Evolutionary conservation across 2,113 vertebrate genomes (phyloP).

Genomic region (Oenanthe oenanthe): DNA sequence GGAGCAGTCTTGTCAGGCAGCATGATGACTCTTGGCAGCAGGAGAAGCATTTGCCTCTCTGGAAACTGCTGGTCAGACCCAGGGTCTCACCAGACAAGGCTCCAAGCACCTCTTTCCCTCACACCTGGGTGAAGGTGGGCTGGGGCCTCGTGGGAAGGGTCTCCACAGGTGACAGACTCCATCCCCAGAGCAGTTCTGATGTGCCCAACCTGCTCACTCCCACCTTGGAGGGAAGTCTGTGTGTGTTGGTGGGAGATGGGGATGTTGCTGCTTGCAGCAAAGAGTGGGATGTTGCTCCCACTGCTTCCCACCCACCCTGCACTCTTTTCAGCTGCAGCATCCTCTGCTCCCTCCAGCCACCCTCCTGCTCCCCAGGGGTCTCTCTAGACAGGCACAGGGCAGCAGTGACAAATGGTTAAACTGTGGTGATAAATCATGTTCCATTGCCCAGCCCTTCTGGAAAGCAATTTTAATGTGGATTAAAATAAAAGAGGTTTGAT

Average conservation of each 20-base stretch:
- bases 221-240: background rate
- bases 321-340: background rate
- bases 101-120: background rate
- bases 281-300: background rate
- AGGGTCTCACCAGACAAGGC: background rate
- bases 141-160: rapidly evolving
- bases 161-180: background rate
- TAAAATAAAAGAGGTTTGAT: conserved; percentile 61
- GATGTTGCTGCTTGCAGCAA: background rate
- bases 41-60: background rate
- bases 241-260: background rate
- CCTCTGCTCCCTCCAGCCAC: background rate
- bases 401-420: conserved; percentile 9
- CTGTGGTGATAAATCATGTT: conserved; percentile 25
- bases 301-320: background rate
- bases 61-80: background rate
- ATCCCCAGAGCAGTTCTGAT: background rate
- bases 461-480: conserved; percentile 55
- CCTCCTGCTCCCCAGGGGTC: background rate
- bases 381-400: background rate
- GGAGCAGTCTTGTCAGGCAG: background rate
- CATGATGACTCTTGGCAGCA: background rate
- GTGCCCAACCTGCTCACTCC: background rate
- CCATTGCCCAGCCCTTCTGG: background rate
- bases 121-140: rapidly evolving